Conservation (phyloP, 1,140 invertebrate genomes). For the Lasioglossum albipes region DNA sequence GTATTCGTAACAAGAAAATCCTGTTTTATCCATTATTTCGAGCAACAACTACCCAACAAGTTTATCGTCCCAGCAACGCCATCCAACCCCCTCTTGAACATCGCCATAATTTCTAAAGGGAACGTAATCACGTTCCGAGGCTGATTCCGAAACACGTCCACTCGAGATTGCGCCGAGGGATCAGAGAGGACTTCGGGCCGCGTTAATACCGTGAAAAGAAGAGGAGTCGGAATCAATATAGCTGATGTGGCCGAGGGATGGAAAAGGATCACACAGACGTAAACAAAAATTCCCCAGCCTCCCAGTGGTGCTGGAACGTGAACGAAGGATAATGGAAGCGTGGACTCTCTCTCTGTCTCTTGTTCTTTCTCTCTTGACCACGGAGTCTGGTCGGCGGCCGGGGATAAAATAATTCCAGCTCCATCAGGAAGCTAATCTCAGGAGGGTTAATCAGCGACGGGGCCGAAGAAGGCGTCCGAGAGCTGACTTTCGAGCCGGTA, state of each 20-base stretch:
- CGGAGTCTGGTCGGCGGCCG: slow-evolving; percentile 1
- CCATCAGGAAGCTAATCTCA: slow-evolving; percentile 59
- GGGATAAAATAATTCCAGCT: slow-evolving; percentile 60
- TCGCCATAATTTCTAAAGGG: neutral
- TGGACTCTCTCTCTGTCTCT: neutral
- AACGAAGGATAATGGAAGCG: slow-evolving; percentile 37
- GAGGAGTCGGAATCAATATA: slow-evolving; percentile 27
- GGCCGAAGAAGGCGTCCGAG: slow-evolving; percentile 24
- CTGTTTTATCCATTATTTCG: too few relatives aligned
- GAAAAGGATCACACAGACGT: neutral
- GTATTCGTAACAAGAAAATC: too few relatives aligned
- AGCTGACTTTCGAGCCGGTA: slow-evolving; percentile 49
- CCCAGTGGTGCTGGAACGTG: neutral
- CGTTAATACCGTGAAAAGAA: neutral
- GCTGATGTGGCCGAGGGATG: neutral
- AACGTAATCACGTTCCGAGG: neutral
- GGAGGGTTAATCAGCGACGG: slow-evolving; percentile 56
- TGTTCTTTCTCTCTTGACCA: neutral
- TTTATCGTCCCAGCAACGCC: too few relatives aligned
- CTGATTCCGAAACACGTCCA: neutral
- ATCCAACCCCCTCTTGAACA: too few relatives aligned
- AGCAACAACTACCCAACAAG: too few relatives aligned
- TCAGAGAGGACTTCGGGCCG: neutral
- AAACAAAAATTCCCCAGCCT: slow-evolving; percentile 18
- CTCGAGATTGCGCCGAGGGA: neutral